A percentile compares a stretch with the other conserved stretches of the same genome.
These are phyloP conservation scores for Panthera leo DNA, from an alignment of 2,113 vertebrate genomes.

Conservation along the genomic window DNA sequence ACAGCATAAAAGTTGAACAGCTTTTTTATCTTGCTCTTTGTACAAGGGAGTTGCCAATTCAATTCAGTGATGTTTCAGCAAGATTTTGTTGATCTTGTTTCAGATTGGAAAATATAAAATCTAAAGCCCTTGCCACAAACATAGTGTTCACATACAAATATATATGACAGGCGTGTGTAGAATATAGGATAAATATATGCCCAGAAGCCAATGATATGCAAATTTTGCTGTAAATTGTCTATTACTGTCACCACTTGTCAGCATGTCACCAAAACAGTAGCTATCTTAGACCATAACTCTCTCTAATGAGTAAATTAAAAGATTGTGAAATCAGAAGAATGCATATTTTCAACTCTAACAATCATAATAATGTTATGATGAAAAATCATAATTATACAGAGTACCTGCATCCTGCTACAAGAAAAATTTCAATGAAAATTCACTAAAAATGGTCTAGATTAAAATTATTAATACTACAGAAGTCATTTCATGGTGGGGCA, in stretches of 20 bases:
- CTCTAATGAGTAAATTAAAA: slow-evolving; percentile 69
- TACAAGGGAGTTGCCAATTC: neutral
- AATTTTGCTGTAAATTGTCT: slow-evolving; percentile 61
- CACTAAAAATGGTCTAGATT: neutral
- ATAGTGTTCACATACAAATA: slow-evolving; percentile 41
- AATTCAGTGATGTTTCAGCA: slow-evolving; percentile 7
- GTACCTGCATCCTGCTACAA: neutral
- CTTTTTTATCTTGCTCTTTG: neutral
- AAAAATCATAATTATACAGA: neutral
- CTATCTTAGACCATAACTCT: slow-evolving; percentile 64
- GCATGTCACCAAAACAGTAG: slow-evolving; percentile 70
- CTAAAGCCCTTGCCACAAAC: slow-evolving; percentile 33
- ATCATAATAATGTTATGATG: slow-evolving; percentile 10
- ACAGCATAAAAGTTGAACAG: neutral
- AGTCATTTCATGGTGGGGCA: neutral
- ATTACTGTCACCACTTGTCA: slow-evolving; percentile 74
- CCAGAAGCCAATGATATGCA: slow-evolving; percentile 64
- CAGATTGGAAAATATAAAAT: slow-evolving; percentile 25
- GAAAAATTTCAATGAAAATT: neutral
- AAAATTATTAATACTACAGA: neutral
- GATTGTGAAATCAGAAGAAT: slow-evolving; percentile 39
- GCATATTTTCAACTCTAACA: slow-evolving; percentile 29
- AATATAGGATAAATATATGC: slow-evolving; percentile 58
- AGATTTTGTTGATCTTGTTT: slow-evolving; percentile 57
- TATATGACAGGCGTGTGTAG: slow-evolving; percentile 51